phyloP scores from a whole-genome alignment of 2,797 vertebrate genomes.

The Luscinia luscinia region DNA sequence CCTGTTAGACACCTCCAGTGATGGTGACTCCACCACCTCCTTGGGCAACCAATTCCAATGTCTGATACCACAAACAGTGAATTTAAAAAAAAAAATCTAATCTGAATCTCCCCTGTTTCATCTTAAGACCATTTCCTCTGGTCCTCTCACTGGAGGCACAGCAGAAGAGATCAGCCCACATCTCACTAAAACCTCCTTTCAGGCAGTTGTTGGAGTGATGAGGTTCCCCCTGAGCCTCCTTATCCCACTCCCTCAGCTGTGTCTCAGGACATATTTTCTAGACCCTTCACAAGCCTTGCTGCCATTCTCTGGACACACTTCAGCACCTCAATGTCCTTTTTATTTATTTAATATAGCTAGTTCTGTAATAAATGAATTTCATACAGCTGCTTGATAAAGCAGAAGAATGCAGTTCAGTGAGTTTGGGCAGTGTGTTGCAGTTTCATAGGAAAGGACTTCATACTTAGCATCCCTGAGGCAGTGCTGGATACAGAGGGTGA shows the following conservation, averaged over 20 bases:
- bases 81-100: background rate
- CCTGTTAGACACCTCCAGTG: background rate
- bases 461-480: background rate
- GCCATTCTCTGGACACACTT: background rate
- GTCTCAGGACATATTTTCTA: background rate
- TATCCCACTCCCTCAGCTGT: background rate
- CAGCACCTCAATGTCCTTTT: background rate
- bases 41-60: background rate
- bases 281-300: background rate
- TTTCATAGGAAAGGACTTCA: background rate
- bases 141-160: background rate
- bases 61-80: background rate
- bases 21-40: background rate
- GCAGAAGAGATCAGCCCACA: rapidly evolving
- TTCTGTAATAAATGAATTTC: background rate
- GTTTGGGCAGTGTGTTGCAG: background rate
- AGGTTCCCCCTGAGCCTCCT: background rate
- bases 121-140: background rate
- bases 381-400: background rate
- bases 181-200: background rate
- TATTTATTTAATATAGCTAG: background rate
- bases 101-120: background rate
- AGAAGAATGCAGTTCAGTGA: background rate
- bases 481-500: background rate
- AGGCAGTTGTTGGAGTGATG: rapidly evolving